A percentile compares a stretch with the other conserved stretches of the same genome.
These are phyloP conservation scores for Odontocerum albicorne DNA, from an alignment of 2,888 invertebrate species.

Conservation along the genomic window DNA sequence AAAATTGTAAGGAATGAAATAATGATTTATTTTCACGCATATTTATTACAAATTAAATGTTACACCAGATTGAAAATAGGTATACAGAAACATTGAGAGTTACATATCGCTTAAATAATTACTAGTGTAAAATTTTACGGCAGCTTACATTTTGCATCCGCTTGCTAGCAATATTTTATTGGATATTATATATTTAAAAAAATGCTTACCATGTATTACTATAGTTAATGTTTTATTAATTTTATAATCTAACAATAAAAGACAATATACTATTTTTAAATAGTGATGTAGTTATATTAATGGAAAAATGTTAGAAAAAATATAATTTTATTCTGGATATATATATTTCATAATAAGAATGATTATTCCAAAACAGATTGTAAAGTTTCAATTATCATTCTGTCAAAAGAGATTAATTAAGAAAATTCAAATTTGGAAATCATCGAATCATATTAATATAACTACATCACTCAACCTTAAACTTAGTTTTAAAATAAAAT, in stretches of 20 bases:
- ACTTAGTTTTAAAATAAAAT: too few relatives aligned
- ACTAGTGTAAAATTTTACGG: slow-evolving; percentile 5
- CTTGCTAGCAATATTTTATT: neutral
- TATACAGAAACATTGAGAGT: slow-evolving; percentile 14
- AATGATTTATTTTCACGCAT: slow-evolving; percentile 8
- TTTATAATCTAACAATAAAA: neutral
- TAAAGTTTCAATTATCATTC: too few relatives aligned
- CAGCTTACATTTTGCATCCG: slow-evolving; percentile 12
- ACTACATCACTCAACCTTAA: too few relatives aligned
- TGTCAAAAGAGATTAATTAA: too few relatives aligned
- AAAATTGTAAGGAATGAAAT: neutral
- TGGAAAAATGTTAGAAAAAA: too few relatives aligned
- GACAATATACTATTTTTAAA: neutral
- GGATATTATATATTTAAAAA: neutral
- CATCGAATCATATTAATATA: too few relatives aligned
- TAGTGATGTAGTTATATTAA: neutral
- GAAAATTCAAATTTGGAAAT: too few relatives aligned
- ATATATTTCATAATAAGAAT: too few relatives aligned
- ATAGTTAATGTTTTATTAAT: neutral
- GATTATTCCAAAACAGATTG: neutral
- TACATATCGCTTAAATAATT: neutral
- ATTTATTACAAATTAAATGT: slow-evolving; percentile 20
- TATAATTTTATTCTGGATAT: too few relatives aligned
- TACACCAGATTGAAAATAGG: slow-evolving; percentile 17
- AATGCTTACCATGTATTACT: neutral